Evolutionary conservation across 2,113 vertebrate species (phyloP).

Genomic region (Embiotoca jacksoni): DNA sequence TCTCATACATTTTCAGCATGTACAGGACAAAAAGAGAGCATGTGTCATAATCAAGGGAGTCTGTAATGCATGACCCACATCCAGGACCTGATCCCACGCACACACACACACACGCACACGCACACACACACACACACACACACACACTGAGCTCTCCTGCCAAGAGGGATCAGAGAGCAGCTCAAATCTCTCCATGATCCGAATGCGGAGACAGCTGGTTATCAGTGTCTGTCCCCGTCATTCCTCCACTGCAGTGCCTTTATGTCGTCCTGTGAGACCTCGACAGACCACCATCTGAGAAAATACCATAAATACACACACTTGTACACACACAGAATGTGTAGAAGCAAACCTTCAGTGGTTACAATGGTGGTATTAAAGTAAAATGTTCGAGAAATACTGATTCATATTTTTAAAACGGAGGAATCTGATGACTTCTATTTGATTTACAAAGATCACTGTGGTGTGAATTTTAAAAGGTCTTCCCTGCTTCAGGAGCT

Average conservation of each 20-base stretch:
- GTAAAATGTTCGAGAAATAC: neutral
- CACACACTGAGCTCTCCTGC: slow-evolving; percentile 35
- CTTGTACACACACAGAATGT: neutral
- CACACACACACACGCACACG: slow-evolving; percentile 4
- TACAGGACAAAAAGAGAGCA: slow-evolving; percentile 1
- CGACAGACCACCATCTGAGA: neutral
- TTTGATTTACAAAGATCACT: neutral
- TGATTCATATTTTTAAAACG: neutral
- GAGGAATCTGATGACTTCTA: neutral
- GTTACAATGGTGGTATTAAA: neutral
- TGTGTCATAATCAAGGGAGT: slow-evolving; percentile 25
- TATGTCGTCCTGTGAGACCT: neutral
- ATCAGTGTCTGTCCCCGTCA: slow-evolving; percentile 18
- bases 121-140: slow-evolving; percentile 12
- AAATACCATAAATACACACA: neutral
- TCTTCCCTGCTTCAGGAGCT: neutral
- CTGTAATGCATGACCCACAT: slow-evolving; percentile 67
- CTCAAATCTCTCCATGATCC: slow-evolving; percentile 75
- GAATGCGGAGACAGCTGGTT: slow-evolving; percentile 66
- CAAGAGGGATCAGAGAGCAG: slow-evolving; percentile 67
- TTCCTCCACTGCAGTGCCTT: slow-evolving; percentile 36
- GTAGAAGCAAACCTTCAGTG: neutral
- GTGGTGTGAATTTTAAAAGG: neutral
- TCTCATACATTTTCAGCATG: neutral
- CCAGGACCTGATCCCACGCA: slow-evolving; percentile 34